Evolutionary conservation across 2,888 invertebrate species (phyloP).

Genomic region (Dascillus cervinus): DNA sequence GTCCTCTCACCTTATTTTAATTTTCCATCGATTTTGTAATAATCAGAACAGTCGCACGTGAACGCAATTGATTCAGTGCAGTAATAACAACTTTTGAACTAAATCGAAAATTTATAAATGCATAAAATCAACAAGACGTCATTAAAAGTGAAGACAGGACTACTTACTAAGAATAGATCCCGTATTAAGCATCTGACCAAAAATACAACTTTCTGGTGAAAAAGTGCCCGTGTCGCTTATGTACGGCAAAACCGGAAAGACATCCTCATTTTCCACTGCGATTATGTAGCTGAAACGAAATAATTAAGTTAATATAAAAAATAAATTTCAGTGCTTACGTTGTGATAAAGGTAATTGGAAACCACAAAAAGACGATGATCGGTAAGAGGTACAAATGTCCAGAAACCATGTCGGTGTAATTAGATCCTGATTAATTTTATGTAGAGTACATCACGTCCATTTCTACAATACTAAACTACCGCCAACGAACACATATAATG

Average conservation of each 20-base stretch:
- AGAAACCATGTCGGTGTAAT: neutral
- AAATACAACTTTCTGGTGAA: conserved; percentile 71
- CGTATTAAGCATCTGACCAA: conserved; percentile 65
- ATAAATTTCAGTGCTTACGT: conserved; percentile 28
- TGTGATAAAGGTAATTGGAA: conserved; percentile 29
- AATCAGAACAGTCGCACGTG: too few relatives aligned
- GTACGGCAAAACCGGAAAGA: conserved; percentile 62
- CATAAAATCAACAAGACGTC: too few relatives aligned
- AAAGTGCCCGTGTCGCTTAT: conserved; percentile 68
- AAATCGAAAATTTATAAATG: too few relatives aligned
- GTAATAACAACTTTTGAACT: too few relatives aligned
- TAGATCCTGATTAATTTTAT: too few relatives aligned
- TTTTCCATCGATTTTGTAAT: too few relatives aligned
- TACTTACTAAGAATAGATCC: conserved; percentile 57
- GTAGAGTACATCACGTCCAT: neutral
- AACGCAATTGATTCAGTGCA: too few relatives aligned
- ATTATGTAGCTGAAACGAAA: conserved; percentile 51
- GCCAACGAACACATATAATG: neutral
- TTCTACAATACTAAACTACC: neutral
- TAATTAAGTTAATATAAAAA: neutral
- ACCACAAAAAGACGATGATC: conserved; percentile 27
- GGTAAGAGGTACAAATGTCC: conserved; percentile 23
- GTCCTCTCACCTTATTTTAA: too few relatives aligned
- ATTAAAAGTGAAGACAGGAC: too few relatives aligned
- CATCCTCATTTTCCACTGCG: conserved; percentile 57